Evolutionary conservation across 2,113 vertebrate species (phyloP).

Genomic region (Elaphurus davidianus): DNA sequence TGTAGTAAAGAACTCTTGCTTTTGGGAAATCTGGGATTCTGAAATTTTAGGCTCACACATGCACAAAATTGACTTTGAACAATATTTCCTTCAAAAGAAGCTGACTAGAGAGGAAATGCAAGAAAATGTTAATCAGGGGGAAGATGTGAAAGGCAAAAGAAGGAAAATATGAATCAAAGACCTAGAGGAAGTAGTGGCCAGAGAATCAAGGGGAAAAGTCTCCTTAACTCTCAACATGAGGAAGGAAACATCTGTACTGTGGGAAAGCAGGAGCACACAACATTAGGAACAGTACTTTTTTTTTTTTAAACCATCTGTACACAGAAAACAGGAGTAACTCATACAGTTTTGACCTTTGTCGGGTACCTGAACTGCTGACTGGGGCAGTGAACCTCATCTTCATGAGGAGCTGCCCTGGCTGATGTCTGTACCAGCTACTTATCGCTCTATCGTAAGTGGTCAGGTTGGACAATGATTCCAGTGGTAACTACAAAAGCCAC

Average conservation of each 20-base stretch:
- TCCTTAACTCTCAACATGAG: neutral
- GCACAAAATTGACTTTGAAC: neutral
- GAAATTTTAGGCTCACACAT: neutral
- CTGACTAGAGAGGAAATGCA: neutral
- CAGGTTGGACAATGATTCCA: neutral
- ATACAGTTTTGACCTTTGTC: neutral
- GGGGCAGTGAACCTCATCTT: neutral
- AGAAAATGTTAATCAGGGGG: neutral
- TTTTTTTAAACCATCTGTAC: neutral
- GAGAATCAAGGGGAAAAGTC: neutral
- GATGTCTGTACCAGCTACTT: neutral
- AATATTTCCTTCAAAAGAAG: neutral
- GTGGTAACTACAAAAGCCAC: neutral
- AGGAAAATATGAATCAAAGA: neutral
- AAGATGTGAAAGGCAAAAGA: neutral
- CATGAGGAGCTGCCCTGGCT: neutral
- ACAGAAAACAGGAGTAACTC: neutral
- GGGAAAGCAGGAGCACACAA: neutral
- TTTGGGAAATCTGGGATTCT: neutral
- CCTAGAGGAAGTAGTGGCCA: neutral
- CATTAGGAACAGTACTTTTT: neutral
- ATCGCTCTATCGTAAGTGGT: neutral
- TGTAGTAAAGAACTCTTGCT: neutral
- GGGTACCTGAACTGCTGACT: accelerated
- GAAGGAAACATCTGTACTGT: neutral